Evolutionary conservation across 1,140 invertebrate species (phyloP).

Genomic region (Drosophila paulistorum): DNA sequence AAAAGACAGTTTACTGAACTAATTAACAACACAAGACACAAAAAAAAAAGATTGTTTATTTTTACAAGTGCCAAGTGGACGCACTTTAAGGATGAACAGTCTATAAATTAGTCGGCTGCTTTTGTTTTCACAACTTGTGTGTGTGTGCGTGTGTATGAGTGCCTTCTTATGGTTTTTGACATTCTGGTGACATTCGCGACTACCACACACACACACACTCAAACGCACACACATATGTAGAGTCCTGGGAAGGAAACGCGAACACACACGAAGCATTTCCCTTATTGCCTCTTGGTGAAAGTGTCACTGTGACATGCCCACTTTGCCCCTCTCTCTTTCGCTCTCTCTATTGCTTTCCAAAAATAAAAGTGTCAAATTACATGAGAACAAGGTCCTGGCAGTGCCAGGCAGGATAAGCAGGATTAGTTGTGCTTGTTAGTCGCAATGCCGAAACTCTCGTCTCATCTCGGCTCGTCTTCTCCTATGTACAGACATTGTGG

Average conservation of each 20-base stretch:
- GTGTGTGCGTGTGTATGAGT: constrained; percentile 32
- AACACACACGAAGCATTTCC: constrained; percentile 67
- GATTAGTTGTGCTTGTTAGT: constrained; percentile 67
- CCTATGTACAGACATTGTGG: not conserved
- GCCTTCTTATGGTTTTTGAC: constrained; percentile 43
- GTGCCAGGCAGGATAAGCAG: constrained; percentile 51
- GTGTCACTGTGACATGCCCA: constrained; percentile 74
- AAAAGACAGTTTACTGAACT: constrained; percentile 71
- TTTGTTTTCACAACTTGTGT: constrained; percentile 77
- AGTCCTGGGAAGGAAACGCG: constrained; percentile 40
- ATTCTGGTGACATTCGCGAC: constrained; percentile 69
- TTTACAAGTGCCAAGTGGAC: constrained; percentile 71
- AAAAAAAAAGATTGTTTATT: constrained; percentile 67
- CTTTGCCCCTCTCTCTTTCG: constrained; percentile 34
- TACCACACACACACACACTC: constrained; percentile 63
- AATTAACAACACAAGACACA: constrained; percentile 67
- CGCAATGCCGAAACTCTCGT: constrained; percentile 15
- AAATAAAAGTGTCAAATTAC: constrained; percentile 75
- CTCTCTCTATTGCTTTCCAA: constrained; percentile 6
- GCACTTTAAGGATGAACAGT: constrained; percentile 29
- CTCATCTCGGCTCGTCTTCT: not conserved
- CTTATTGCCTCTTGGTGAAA: constrained; percentile 60
- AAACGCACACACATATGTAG: constrained; percentile 14
- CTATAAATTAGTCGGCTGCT: constrained; percentile 56
- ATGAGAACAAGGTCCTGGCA: constrained; percentile 28